Percentiles rank a stretch among this genome's conserved stretches.
Evolutionary conservation across 1,140 invertebrate species (phyloP).

Genomic region (Condylostylus longicornis): DNA sequence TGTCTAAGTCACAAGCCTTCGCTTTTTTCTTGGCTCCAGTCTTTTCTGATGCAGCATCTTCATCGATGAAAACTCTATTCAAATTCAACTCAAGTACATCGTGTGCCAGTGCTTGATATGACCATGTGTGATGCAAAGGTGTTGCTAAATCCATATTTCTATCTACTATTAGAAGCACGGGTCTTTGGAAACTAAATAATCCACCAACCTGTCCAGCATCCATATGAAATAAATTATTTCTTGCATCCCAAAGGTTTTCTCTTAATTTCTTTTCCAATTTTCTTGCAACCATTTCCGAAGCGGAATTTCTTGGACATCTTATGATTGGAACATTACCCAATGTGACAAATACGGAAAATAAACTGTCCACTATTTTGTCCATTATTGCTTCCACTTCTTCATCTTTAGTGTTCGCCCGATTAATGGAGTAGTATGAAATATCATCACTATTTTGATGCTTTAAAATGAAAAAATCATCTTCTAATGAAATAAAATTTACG

Average conservation of each 20-base stretch:
- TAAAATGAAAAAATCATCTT: conserved; percentile 94
- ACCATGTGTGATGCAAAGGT: conserved; percentile 98
- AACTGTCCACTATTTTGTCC: conserved; percentile 86
- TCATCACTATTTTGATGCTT: conserved; percentile 80
- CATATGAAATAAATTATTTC: conserved; percentile 88
- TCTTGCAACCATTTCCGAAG: conserved; percentile 94
- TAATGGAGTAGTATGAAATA: conserved; percentile 89
- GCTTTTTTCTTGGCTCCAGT: conserved; percentile 45
- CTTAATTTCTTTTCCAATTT: conserved; percentile 94
- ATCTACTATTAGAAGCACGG: conserved; percentile 84
- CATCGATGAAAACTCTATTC: conserved; percentile 73
- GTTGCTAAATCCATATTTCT: conserved; percentile 94
- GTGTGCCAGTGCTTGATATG: conserved; percentile 92
- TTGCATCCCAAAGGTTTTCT: conserved; percentile 90
- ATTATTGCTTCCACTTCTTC: conserved; percentile 91
- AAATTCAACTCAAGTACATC: conserved; percentile 84
- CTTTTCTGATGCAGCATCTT: conserved; percentile 32
- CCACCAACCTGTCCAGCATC: conserved; percentile 61
- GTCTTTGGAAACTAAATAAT: conserved; percentile 77
- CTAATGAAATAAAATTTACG: conserved; percentile 94
- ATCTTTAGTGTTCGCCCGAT: conserved; percentile 86
- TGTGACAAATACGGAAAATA: conserved; percentile 96
- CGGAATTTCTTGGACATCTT: conserved; percentile 85
- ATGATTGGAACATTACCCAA: conserved; percentile 91
- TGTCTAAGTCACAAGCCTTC: conserved; percentile 80